Evolutionary conservation across 1,140 invertebrate species (phyloP).

Genomic region (Anadara kagoshimensis): DNA sequence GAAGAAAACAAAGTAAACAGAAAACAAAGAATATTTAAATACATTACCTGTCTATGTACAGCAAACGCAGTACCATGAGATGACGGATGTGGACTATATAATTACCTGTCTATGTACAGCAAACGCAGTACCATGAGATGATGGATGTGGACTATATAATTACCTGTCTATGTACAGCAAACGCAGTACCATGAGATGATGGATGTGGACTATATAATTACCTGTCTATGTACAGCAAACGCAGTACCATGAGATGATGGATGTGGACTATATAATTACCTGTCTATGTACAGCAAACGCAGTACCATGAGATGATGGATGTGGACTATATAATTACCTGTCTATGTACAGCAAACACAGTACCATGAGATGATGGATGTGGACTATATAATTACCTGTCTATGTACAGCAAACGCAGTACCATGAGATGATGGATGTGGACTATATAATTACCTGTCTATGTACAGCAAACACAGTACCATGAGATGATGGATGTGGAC

Average conservation of each 20-base stretch:
- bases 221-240: constrained; percentile 72
- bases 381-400: constrained; percentile 72
- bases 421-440: constrained; percentile 43
- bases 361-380: constrained; percentile 23
- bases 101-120: too few relatives aligned
- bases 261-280: constrained; percentile 68
- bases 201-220: constrained; percentile 67
- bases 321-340: constrained; percentile 70
- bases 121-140: constrained; percentile 38
- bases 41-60: constrained; percentile 60
- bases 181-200: constrained; percentile 28
- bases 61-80: constrained; percentile 46
- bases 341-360: constrained; percentile 70
- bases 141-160: constrained; percentile 64
- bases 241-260: constrained; percentile 27
- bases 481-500: constrained; percentile 46
- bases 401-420: constrained; percentile 68
- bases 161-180: constrained; percentile 73
- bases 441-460: too few relatives aligned
- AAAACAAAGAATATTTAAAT: too few relatives aligned
- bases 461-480: constrained; percentile 67
- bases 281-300: constrained; percentile 71
- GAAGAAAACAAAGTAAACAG: too few relatives aligned
- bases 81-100: constrained; percentile 62
- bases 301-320: constrained; percentile 28